Evolutionary conservation across 1,140 invertebrate species (phyloP).

Genomic region (Cherax quadricarinatus): DNA sequence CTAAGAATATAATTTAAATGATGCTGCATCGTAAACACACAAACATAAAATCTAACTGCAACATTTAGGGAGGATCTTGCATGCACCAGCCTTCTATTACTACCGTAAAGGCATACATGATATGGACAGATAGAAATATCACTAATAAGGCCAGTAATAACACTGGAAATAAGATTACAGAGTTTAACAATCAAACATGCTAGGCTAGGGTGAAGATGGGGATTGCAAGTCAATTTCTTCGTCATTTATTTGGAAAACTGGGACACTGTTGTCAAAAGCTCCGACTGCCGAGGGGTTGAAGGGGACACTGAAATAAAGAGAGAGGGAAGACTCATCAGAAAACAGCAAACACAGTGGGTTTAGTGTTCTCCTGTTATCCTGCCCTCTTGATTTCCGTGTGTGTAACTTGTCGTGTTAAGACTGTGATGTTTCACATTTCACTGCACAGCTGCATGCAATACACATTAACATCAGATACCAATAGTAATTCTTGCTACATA

Average conservation of each 20-base stretch:
- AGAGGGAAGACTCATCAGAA: constrained; percentile 55
- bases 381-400: constrained; percentile 12
- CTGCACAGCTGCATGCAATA: not conserved
- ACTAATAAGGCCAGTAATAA: not conserved
- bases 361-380: constrained; percentile 22
- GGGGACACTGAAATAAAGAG: constrained; percentile 64
- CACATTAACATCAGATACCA: not conserved
- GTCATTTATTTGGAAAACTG: constrained; percentile 66
- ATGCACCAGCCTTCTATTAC: not conserved
- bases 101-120: not conserved
- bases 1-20: no score
- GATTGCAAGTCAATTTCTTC: constrained; percentile 66
- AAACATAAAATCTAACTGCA: not conserved
- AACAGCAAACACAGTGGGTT: constrained; percentile 19
- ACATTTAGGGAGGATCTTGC: not conserved
- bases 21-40: no score
- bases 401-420: not conserved
- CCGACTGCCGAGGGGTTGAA: constrained; percentile 68
- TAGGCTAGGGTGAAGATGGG: constrained; percentile 55
- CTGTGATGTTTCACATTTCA: not conserved
- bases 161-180: not conserved
- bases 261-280: constrained; percentile 64
- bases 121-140: not conserved
- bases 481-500: not conserved
- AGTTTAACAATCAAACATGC: not conserved